Evolutionary conservation across 2,113 vertebrate species (phyloP).

Genomic region (Coracopsis vasa): DNA sequence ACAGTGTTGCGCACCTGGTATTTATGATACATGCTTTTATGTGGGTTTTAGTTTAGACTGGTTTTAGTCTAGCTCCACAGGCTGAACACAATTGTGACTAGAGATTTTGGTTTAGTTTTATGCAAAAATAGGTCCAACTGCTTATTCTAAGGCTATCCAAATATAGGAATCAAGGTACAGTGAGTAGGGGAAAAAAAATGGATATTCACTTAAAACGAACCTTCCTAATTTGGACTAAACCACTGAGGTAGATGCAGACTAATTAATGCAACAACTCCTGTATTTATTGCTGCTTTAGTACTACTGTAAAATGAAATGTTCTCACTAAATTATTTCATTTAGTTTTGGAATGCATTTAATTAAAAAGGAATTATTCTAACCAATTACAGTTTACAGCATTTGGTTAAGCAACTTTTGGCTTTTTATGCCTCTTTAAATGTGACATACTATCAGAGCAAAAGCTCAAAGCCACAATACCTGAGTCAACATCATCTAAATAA

Average conservation of each 20-base stretch:
- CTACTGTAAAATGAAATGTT: background rate
- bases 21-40: rapidly evolving
- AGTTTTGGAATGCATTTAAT: background rate
- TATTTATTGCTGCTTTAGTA: background rate
- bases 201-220: background rate
- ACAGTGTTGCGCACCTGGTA: background rate
- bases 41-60: background rate
- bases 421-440: background rate
- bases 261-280: background rate
- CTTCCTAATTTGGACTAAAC: background rate
- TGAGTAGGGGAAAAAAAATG: background rate
- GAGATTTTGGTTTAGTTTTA: background rate
- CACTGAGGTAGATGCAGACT: background rate
- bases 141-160: background rate
- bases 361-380: background rate
- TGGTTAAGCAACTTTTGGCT: background rate
- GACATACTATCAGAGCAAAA: background rate
- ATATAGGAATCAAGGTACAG: background rate
- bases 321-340: background rate
- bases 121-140: background rate
- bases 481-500: background rate
- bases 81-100: background rate
- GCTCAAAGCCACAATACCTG: background rate
- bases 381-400: background rate
- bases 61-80: background rate